phyloP scores from a whole-genome alignment of 2,888 invertebrate genomes.

The Thecophora atra region DNA sequence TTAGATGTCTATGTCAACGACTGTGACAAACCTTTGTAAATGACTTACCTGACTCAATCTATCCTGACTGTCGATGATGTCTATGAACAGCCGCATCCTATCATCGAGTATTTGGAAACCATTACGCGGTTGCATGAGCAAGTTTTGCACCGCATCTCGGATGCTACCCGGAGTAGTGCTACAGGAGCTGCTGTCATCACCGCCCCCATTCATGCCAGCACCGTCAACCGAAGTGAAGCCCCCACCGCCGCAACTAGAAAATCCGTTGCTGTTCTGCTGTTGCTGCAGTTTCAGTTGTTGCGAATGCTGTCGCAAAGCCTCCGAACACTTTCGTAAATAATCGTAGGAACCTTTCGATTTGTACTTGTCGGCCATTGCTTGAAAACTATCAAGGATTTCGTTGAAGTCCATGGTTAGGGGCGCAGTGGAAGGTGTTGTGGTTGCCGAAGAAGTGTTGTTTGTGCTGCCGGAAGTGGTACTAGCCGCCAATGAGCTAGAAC shows the following conservation, averaged over 20 bases:
- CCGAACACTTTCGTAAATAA: conserved; percentile 65
- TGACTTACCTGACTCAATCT: conserved; percentile 79
- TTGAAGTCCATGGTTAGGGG: conserved; percentile 62
- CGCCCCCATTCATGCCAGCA: conserved; percentile 47
- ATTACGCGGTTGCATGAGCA: conserved; percentile 76
- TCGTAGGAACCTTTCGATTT: conserved; percentile 65
- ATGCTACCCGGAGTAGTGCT: conserved; percentile 72
- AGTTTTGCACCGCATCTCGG: conserved; percentile 75
- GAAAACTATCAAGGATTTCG: conserved; percentile 65
- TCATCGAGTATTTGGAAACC: conserved; percentile 81
- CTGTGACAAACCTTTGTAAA: no score
- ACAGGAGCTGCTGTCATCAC: conserved; percentile 63
- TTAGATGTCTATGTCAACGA: no score
- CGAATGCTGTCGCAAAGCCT: conserved; percentile 64
- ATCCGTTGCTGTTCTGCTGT: conserved; percentile 45
- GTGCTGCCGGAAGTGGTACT: conserved; percentile 15
- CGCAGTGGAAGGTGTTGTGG: conserved; percentile 59
- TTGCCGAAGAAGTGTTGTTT: conserved; percentile 46
- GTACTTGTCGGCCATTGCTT: conserved; percentile 65
- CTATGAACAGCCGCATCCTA: conserved; percentile 81
- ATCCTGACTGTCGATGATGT: conserved; percentile 84
- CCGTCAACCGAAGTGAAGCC: conserved; percentile 56
- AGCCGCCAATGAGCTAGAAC: conserved; percentile 36
- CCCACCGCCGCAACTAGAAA: conserved; percentile 53
- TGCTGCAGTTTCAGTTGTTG: conserved; percentile 60